Conservation (phyloP, 2,888 invertebrate species). For the Drosophila melanosoma region DNA sequence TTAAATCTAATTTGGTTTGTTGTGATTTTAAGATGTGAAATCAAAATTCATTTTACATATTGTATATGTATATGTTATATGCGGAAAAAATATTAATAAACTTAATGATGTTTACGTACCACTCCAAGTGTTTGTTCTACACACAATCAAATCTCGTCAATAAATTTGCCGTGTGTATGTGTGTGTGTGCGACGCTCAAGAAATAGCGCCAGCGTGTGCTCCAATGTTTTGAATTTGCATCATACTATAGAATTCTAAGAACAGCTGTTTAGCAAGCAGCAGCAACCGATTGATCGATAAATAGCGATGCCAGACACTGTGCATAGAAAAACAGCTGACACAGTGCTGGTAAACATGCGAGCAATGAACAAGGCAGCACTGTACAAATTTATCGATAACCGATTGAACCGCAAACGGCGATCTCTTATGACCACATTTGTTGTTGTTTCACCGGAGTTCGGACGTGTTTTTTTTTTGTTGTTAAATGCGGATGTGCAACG, state of each 20-base stretch:
- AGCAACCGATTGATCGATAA: slow-evolving; percentile 15
- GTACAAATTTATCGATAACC: slow-evolving; percentile 25
- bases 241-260: slow-evolving; percentile 6
- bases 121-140: slow-evolving; percentile 2
- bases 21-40: slow-evolving; percentile 44
- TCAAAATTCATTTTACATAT: slow-evolving; percentile 33
- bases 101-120: slow-evolving; percentile 56
- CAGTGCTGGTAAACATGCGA: slow-evolving; percentile 11
- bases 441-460: slow-evolving; percentile 55
- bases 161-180: slow-evolving; percentile 28
- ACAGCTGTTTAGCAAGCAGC: slow-evolving; percentile 30
- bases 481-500: slow-evolving; percentile 47
- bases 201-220: slow-evolving; percentile 51
- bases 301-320: slow-evolving; percentile 1
- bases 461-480: slow-evolving; percentile 54
- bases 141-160: slow-evolving; percentile 29
- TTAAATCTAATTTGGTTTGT: slow-evolving; percentile 44
- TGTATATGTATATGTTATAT: background rate
- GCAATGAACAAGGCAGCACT: slow-evolving; percentile 12
- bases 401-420: slow-evolving; percentile 3
- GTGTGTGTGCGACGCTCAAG: slow-evolving; percentile 12
- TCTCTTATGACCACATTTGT: slow-evolving; percentile 47
- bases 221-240: slow-evolving; percentile 52
- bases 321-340: slow-evolving; percentile 1
- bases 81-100: slow-evolving; percentile 67